Conservation (phyloP, 2,113 vertebrate genomes). For the Phainopepla nitens region DNA sequence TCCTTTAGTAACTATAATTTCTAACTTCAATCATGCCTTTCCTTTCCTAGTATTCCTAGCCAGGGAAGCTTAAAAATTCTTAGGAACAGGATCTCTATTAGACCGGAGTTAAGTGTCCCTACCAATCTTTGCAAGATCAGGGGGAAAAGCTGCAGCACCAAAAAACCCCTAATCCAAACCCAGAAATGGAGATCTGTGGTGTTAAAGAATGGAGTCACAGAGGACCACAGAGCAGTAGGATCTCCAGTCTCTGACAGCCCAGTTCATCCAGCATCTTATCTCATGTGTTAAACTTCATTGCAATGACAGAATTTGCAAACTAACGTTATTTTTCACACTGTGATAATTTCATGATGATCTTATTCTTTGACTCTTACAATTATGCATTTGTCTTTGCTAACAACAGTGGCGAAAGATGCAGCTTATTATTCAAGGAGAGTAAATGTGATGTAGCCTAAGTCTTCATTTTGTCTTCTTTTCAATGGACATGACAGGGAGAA, state of each 20-base stretch:
- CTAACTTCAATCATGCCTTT: background rate
- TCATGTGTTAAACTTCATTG: background rate
- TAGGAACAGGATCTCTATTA: background rate
- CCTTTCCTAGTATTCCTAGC: background rate
- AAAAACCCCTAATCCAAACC: background rate
- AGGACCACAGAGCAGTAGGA: background rate
- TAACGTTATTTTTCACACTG: background rate
- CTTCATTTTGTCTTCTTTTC: background rate
- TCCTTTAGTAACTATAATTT: background rate
- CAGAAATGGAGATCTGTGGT: background rate
- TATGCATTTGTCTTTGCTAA: background rate
- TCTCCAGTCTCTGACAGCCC: background rate
- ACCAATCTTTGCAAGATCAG: background rate
- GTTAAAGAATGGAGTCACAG: background rate
- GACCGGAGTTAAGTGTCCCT: background rate
- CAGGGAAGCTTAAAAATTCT: background rate
- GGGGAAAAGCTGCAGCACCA: background rate
- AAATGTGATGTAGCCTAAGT: background rate
- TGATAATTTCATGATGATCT: background rate
- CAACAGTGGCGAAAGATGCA: background rate
- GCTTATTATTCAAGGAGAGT: background rate
- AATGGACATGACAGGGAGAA: background rate
- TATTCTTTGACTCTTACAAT: background rate
- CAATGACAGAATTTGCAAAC: background rate
- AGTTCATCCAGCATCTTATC: background rate